Evolutionary conservation across 1,140 invertebrate genomes (phyloP).

Genomic region (Asobara japonica): DNA sequence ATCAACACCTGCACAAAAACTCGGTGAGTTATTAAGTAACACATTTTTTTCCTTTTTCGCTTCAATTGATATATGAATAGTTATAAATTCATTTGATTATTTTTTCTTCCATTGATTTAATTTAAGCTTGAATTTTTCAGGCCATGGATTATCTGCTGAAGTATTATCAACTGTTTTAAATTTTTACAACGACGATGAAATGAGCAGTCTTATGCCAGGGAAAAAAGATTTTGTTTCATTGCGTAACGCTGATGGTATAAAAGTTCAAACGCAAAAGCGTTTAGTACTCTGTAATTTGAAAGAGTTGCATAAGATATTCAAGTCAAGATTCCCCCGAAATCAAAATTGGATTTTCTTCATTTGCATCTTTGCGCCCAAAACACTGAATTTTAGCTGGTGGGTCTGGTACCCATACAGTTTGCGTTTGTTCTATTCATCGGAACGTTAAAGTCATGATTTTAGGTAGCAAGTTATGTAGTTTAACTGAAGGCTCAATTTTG

Average conservation of each 20-base stretch:
- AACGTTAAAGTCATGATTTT: conserved; percentile 38
- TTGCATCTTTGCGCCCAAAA: conserved; percentile 32
- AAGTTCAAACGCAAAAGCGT: conserved; percentile 27
- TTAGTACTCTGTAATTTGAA: conserved; percentile 30
- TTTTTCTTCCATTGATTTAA: no score
- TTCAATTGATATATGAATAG: neutral
- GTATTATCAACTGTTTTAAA: neutral
- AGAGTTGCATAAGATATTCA: conserved; percentile 22
- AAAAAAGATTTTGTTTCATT: conserved; percentile 38
- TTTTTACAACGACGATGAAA: conserved; percentile 32
- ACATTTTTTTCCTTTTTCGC: neutral
- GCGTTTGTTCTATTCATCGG: conserved; percentile 34
- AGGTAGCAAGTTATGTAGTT: conserved; percentile 2
- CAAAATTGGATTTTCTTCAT: conserved; percentile 43
- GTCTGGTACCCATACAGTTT: conserved; percentile 33
- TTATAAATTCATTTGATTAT: no score
- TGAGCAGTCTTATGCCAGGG: conserved; percentile 26
- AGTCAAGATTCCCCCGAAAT: conserved; percentile 29
- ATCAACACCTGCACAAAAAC: conserved; percentile 25
- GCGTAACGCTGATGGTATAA: conserved; percentile 18
- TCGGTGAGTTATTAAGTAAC: conserved; percentile 4
- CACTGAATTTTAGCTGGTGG: conserved; percentile 32
- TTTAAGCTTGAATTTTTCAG: conserved; percentile 22
- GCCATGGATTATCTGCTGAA: neutral
- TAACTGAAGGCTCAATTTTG: neutral